Conservation (phyloP, 2,888 invertebrate species). For the Bellardia bayeri region DNA sequence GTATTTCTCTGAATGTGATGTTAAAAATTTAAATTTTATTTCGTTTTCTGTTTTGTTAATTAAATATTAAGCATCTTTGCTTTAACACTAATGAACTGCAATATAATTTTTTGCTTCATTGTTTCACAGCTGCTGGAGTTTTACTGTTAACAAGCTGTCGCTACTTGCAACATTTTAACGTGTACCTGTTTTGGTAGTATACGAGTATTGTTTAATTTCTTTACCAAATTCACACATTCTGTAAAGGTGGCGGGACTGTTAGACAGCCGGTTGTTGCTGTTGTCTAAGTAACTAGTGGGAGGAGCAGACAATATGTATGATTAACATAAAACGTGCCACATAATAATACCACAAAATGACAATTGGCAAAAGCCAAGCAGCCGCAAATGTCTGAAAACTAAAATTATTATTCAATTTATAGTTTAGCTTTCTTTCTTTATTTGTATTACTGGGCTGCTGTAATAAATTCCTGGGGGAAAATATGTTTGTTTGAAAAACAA, state of each 20-base stretch:
- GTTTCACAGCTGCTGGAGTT: background rate
- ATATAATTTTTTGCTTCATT: constrained; percentile 2
- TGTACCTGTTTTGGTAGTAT: constrained; percentile 19
- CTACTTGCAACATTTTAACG: constrained; percentile 65
- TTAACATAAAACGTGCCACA: constrained; percentile 70
- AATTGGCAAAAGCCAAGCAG: constrained; percentile 60
- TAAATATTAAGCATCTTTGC: constrained; percentile 32
- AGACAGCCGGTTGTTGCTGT: background rate
- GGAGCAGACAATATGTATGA: constrained; percentile 46
- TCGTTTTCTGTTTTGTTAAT: constrained; percentile 5
- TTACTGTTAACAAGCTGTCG: constrained; percentile 48
- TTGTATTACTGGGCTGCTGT: background rate
- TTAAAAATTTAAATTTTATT: constrained; percentile 31
- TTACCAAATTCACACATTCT: constrained; percentile 58
- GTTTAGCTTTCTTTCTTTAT: constrained; percentile 37
- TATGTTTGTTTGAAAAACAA: constrained; percentile 47
- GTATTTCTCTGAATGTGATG: background rate
- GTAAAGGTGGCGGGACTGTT: constrained; percentile 1
- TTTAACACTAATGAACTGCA: constrained; percentile 60
- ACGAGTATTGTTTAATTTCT: constrained; percentile 41
- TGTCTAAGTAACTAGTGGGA: constrained; percentile 2
- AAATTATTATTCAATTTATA: constrained; percentile 57
- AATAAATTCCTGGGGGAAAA: constrained; percentile 52
- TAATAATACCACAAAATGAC: constrained; percentile 58
- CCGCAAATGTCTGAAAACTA: constrained; percentile 19